A percentile compares a stretch with the other conserved stretches of the same genome.
Evolutionary conservation across 2,113 vertebrate genomes (phyloP).

Genomic region (Agelaius phoeniceus): DNA sequence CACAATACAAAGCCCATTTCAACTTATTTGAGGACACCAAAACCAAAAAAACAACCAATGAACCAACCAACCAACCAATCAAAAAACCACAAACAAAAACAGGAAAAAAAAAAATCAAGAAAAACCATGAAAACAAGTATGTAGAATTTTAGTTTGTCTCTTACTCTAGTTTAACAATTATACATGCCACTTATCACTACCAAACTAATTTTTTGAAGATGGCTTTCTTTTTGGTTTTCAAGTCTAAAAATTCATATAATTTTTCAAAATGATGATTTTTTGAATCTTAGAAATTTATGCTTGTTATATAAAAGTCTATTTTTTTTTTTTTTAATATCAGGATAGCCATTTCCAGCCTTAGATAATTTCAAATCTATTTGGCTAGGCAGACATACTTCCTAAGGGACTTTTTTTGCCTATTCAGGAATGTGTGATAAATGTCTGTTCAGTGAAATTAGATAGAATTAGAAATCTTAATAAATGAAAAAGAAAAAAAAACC

Average conservation of each 20-base stretch:
- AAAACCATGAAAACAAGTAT: background rate
- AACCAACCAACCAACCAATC: rapidly evolving
- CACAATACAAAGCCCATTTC: background rate
- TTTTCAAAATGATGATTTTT: background rate
- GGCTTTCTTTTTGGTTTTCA: background rate
- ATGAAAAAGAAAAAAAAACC: background rate
- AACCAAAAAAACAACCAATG: background rate
- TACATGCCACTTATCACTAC: background rate
- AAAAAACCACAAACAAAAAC: background rate
- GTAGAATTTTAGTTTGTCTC: background rate
- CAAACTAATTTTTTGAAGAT: background rate
- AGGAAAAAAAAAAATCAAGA: background rate
- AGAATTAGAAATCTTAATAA: background rate
- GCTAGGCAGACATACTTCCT: background rate
- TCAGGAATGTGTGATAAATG: background rate
- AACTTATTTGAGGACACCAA: background rate
- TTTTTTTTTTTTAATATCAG: background rate
- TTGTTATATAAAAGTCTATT: background rate
- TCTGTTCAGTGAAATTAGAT: background rate
- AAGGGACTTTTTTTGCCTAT: rapidly evolving
- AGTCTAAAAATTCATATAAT: background rate
- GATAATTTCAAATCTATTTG: background rate
- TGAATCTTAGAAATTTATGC: background rate
- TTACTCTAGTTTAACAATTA: background rate
- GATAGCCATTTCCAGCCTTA: background rate